Evolutionary conservation across 2,888 invertebrate species (phyloP), one percentile per base, ranked within the genome.

Genomic region (Polia nebulosa): DNA sequence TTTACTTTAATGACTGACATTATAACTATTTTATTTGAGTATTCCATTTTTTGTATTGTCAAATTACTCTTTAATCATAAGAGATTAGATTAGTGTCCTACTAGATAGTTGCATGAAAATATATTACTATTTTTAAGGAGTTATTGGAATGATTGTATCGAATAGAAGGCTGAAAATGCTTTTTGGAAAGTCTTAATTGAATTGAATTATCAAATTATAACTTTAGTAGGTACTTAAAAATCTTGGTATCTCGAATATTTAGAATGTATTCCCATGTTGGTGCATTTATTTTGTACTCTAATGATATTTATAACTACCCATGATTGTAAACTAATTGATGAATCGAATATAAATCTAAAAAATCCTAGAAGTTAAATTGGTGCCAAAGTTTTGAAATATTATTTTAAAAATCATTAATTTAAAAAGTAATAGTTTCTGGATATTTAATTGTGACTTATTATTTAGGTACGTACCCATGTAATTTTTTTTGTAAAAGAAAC

Each of bases 321-420:
- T 68, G 66, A 68, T 41, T 75, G 53, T 74, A 72, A 78, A 78
- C 57, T 68, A 60, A 75, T 68, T 75, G 63, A 80, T 69, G 67
- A 78, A 77, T 79, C 72, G 68, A 75, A 85, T 84, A 82, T 60
- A 80, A 79, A 76, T 80, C 64, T 62, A 81, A 73, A 78, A 67
- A 64, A 68, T 62, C 61, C 61, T 89, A 90, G 84, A 84, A 86
- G 72, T 88, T 86, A 86, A 87, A 90, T 91, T 87, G 91, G 94
- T 94, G 94, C 94, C 94, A 94, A 94, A 94, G 93, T 88, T 89
- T 82, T 80, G 70, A 87, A 72, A 70, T 78, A 71, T 57, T 62
- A 72, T 45, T 76, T 56, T 8, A 61, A 72, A 72, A 70, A 51
- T 62, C 73, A 56, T 66, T 66, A 60, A 52, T 51, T 58, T 61